Conservation (phyloP, 2,888 invertebrate genomes). For the Hedya salicella region DNA sequence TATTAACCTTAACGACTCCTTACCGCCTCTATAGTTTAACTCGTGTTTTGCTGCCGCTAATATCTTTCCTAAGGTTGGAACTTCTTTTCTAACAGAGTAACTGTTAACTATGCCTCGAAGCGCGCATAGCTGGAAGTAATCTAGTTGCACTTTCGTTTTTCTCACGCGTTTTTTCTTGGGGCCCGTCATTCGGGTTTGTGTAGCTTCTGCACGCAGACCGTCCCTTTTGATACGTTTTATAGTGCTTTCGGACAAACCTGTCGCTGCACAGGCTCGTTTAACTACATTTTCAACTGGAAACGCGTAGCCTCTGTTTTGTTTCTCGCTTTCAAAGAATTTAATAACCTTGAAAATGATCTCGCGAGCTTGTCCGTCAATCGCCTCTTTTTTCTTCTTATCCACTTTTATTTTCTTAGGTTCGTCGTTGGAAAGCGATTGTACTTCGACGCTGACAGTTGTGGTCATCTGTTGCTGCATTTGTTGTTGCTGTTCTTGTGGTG, state of each 20-base stretch:
- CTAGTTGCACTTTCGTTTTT: constrained; percentile 77
- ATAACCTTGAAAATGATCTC: constrained; percentile 79
- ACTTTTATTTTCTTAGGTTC: constrained; percentile 61
- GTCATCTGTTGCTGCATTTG: constrained; percentile 48
- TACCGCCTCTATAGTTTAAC: constrained; percentile 74
- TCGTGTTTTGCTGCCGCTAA: constrained; percentile 74
- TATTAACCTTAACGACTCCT: constrained; percentile 76
- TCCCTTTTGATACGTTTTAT: constrained; percentile 78
- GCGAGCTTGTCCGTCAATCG: constrained; percentile 77
- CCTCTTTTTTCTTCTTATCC: constrained; percentile 78
- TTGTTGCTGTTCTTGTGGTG: constrained; percentile 48
- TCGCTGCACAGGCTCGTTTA: constrained; percentile 77
- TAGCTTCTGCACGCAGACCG: constrained; percentile 74
- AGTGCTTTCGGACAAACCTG: constrained; percentile 77
- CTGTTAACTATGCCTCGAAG: constrained; percentile 75
- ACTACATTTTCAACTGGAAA: constrained; percentile 80
- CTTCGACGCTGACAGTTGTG: constrained; percentile 28
- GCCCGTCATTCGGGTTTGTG: constrained; percentile 76
- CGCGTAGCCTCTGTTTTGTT: constrained; percentile 77
- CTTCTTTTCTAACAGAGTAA: constrained; percentile 74
- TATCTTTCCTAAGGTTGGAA: constrained; percentile 78
- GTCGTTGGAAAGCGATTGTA: constrained; percentile 1
- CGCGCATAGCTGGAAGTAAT: constrained; percentile 77
- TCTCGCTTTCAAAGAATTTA: constrained; percentile 80
- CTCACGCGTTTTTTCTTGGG: constrained; percentile 77